phyloP scores from a whole-genome alignment of 1,140 invertebrate species.

The Brachionus calyciflorus region DNA sequence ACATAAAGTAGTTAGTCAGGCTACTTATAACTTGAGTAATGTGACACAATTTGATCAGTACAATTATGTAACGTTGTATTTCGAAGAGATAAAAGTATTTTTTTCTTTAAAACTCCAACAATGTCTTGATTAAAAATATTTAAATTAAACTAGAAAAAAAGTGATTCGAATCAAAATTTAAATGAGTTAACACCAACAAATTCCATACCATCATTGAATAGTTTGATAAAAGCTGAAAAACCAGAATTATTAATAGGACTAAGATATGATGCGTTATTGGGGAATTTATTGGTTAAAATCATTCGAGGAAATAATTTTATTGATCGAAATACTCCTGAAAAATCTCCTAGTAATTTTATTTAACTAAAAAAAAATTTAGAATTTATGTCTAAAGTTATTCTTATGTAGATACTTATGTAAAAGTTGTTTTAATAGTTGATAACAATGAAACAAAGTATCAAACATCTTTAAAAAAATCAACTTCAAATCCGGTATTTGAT shows the following conservation, averaged over 20 bases:
- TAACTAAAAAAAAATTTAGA: neutral
- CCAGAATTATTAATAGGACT: conserved; percentile 14
- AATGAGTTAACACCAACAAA: neutral
- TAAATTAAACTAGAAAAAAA: conserved; percentile 11
- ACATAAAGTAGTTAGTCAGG: neutral
- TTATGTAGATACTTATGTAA: conserved; percentile 33
- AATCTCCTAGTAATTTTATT: conserved; percentile 34
- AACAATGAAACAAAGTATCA: conserved; percentile 44
- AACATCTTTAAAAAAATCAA: conserved; percentile 8
- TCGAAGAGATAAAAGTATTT: conserved; percentile 16
- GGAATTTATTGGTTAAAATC: conserved; percentile 36
- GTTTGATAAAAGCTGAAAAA: neutral
- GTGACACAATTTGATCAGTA: neutral
- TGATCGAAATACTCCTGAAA: conserved; percentile 15
- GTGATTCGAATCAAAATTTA: conserved; percentile 42
- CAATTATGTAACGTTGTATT: conserved; percentile 28
- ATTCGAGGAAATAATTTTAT: conserved; percentile 6
- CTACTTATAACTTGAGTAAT: neutral
- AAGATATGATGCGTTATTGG: conserved; percentile 35
- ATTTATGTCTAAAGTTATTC: neutral
- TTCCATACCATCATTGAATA: neutral
- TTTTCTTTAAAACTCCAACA: neutral
- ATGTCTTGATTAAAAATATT: neutral
- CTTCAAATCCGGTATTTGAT: conserved; percentile 2
- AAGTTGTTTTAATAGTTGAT: neutral